phyloP scores from a whole-genome alignment of 1,140 invertebrate genomes.

The Cephus cinctus region DNA sequence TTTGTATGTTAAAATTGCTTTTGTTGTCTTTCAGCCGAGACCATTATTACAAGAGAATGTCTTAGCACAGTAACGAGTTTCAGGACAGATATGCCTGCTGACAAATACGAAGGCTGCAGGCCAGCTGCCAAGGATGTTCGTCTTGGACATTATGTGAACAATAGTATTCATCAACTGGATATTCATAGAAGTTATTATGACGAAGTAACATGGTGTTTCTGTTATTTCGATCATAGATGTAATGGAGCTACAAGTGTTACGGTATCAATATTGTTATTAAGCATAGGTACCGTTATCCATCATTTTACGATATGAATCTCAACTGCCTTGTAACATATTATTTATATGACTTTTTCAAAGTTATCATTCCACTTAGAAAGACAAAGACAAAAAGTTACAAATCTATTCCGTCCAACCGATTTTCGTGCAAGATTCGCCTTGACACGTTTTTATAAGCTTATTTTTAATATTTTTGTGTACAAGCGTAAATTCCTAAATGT shows the following conservation, averaged over 20 bases:
- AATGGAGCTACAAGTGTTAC: slow-evolving; percentile 57
- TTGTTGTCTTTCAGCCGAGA: slow-evolving; percentile 65
- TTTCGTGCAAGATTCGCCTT: background rate
- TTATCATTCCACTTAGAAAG: background rate
- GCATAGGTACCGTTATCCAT: slow-evolving; percentile 16
- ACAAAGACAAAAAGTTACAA: background rate
- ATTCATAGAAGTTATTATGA: slow-evolving; percentile 82
- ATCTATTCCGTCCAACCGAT: slow-evolving; percentile 11
- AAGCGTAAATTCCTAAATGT: no score
- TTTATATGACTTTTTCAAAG: no score
- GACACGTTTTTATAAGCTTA: background rate
- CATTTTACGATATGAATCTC: slow-evolving; percentile 13
- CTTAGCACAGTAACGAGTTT: slow-evolving; percentile 74
- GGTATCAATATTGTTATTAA: slow-evolving; percentile 28
- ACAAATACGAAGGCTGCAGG: slow-evolving; percentile 87
- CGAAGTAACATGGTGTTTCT: slow-evolving; percentile 86
- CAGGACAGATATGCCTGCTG: slow-evolving; percentile 86
- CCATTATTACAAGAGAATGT: slow-evolving; percentile 82
- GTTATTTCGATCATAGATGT: slow-evolving; percentile 87
- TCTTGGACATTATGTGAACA: slow-evolving; percentile 84
- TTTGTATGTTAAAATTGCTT: background rate
- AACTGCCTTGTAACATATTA: background rate
- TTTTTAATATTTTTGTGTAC: slow-evolving; percentile 12
- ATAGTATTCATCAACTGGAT: slow-evolving; percentile 82
- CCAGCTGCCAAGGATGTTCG: slow-evolving; percentile 75